Conservation (phyloP, 2,113 vertebrate species). For the Aspiorhynchus laticeps region DNA sequence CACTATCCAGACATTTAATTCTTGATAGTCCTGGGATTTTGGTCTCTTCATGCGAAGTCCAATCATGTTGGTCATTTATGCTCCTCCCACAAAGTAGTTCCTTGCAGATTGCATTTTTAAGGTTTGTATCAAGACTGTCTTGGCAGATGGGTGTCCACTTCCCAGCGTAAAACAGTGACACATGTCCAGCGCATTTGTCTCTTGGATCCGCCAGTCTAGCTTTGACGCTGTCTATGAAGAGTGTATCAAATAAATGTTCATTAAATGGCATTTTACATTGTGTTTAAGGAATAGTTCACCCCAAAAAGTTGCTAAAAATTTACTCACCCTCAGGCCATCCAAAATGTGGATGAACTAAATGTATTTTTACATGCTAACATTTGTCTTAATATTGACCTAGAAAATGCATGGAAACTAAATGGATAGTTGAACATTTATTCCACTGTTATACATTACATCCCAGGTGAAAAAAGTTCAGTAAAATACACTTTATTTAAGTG, state of each 20-base stretch:
- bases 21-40: neutral
- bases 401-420: no score
- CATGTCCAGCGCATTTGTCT: slow-evolving; percentile 64
- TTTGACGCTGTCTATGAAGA: slow-evolving; percentile 59
- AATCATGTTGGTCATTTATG: rapidly evolving
- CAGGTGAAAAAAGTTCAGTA: no score
- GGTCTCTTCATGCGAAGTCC: rapidly evolving
- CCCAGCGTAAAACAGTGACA: slow-evolving; percentile 27
- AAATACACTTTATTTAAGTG: no score
- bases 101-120: slow-evolving; percentile 53
- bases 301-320: no score
- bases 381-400: no score
- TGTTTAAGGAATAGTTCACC: neutral
- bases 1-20: neutral
- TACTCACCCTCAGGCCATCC: no score
- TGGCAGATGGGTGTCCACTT: neutral
- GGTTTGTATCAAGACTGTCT: rapidly evolving
- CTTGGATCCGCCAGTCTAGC: neutral
- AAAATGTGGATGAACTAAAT: no score
- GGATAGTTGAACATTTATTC: no score
- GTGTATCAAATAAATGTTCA: neutral
- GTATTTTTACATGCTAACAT: no score
- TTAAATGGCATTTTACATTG: neutral
- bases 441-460: no score
- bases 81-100: slow-evolving; percentile 50